Evolutionary conservation across 2,888 invertebrate genomes (phyloP).

Genomic region (Melanophora roralis): DNA sequence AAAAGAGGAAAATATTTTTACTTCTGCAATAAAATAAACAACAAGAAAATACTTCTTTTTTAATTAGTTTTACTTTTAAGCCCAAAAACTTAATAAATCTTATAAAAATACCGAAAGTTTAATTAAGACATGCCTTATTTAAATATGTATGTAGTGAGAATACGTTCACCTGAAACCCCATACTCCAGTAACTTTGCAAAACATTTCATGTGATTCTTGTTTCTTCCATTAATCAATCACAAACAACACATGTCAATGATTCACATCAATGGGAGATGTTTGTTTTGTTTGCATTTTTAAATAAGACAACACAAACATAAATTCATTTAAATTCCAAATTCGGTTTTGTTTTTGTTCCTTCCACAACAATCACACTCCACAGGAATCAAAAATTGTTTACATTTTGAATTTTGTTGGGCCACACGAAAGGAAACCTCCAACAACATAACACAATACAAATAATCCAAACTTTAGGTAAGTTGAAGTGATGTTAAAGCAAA

Average conservation of each 20-base stretch:
- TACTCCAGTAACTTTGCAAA: not conserved
- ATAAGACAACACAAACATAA: conserved; percentile 58
- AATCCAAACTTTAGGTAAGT: conserved; percentile 16
- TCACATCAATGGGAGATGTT: conserved; percentile 45
- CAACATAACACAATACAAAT: not conserved
- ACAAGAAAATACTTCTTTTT: no score
- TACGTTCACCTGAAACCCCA: no score
- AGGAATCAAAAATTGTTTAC: conserved; percentile 41
- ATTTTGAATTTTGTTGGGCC: conserved; percentile 33
- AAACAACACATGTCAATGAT: conserved; percentile 64
- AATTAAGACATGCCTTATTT: conserved; percentile 36
- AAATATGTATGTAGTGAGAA: no score
- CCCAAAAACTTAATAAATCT: no score
- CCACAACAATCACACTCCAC: conserved; percentile 3
- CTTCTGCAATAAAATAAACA: no score
- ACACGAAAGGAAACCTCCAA: conserved; percentile 1
- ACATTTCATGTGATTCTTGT: conserved; percentile 15
- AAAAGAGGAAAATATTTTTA: no score
- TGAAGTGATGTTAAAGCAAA: not conserved
- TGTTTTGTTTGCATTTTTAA: conserved; percentile 56
- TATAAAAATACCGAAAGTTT: no score
- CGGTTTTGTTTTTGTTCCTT: not conserved
- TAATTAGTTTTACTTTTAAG: no score
- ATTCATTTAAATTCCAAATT: conserved; percentile 53
- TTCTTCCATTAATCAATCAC: conserved; percentile 46